Evolutionary conservation across 2,797 vertebrate genomes (phyloP).

Genomic region (Enteromius afrohamiltoni): DNA sequence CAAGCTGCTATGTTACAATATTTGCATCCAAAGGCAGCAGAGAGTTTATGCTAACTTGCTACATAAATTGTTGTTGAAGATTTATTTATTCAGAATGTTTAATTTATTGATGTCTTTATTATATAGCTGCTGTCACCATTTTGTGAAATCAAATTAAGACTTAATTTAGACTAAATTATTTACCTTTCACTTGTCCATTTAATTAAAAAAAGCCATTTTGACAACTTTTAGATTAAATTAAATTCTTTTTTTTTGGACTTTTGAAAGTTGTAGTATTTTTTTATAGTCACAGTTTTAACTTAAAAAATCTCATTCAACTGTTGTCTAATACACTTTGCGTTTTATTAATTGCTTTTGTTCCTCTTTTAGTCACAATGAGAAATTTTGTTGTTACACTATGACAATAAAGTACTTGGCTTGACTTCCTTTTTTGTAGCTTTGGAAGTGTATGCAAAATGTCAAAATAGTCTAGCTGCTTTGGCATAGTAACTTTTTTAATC

Average conservation of each 20-base stretch:
- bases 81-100: conserved; percentile 1
- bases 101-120: background rate
- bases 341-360: background rate
- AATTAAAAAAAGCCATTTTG: background rate
- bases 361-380: no score
- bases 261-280: background rate
- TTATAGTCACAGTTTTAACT: background rate
- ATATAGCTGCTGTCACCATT: background rate
- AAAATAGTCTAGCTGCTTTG: background rate
- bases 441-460: background rate
- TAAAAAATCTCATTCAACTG: background rate
- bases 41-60: background rate
- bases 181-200: background rate
- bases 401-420: no score
- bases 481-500: background rate
- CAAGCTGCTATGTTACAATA: background rate
- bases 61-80: background rate
- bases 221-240: background rate
- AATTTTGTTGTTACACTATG: no score
- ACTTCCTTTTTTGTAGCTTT: background rate
- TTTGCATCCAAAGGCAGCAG: background rate
- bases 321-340: background rate
- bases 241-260: no score
- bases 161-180: no score
- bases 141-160: background rate